phyloP scores from a whole-genome alignment of 2,113 vertebrate species.

The Dipodomys ordii region DNA sequence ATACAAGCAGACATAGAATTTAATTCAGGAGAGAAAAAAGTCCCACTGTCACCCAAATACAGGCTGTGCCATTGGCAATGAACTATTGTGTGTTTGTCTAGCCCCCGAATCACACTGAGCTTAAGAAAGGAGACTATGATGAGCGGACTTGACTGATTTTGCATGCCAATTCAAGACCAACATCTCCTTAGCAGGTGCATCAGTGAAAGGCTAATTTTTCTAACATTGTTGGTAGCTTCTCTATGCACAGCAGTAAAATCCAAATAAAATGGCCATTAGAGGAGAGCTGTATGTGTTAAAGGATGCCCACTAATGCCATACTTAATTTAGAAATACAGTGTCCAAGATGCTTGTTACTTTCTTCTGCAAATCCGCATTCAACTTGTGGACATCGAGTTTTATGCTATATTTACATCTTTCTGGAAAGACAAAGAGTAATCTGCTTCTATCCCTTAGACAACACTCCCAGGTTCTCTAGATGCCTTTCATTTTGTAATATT shows the following conservation, averaged over 20 bases:
- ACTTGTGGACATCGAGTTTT: slow-evolving; percentile 70
- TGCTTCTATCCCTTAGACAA: slow-evolving; percentile 40
- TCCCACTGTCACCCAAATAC: not conserved
- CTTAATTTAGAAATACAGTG: slow-evolving; percentile 80
- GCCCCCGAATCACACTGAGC: slow-evolving; percentile 49
- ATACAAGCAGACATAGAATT: not conserved
- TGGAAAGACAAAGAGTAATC: slow-evolving; percentile 59
- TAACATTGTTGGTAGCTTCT: slow-evolving; percentile 80
- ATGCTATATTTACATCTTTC: slow-evolving; percentile 73
- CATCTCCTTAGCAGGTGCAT: slow-evolving; percentile 54
- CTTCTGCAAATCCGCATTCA: slow-evolving; percentile 70
- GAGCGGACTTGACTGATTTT: slow-evolving; percentile 61
- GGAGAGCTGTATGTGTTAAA: slow-evolving; percentile 80
- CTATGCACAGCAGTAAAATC: slow-evolving; percentile 70
- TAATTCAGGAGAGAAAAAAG: slow-evolving; percentile 39
- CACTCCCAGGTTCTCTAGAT: not conserved
- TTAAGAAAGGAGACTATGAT: slow-evolving; percentile 29
- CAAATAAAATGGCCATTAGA: slow-evolving; percentile 87
- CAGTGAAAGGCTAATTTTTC: slow-evolving; percentile 67
- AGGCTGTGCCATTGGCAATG: not conserved
- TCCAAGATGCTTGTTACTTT: slow-evolving; percentile 79
- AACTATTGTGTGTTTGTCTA: slow-evolving; percentile 58
- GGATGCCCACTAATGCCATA: slow-evolving; percentile 84
- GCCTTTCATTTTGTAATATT: not conserved
- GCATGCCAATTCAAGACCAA: slow-evolving; percentile 73